phyloP scores from a whole-genome alignment of 2,888 invertebrate genomes.

The Chaetogeoica ovagalla region DNA sequence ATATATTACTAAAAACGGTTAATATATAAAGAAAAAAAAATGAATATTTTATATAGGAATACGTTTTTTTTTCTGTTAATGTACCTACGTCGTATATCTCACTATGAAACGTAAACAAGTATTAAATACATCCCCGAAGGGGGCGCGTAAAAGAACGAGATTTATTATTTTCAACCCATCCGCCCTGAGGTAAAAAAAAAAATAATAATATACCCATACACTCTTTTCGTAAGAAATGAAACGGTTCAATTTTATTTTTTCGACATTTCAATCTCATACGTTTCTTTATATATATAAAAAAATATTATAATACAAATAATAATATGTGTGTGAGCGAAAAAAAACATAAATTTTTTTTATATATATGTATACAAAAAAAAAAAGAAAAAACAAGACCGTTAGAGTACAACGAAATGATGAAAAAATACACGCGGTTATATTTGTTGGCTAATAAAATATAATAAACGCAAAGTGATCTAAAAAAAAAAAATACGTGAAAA shows the following conservation, averaged over 20 bases:
- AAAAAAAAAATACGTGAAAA: neutral
- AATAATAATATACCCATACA: neutral
- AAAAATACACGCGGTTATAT: no score
- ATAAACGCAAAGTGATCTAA: neutral
- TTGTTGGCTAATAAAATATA: no score
- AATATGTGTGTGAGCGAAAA: neutral
- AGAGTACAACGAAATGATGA: no score
- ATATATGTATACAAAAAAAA: no score
- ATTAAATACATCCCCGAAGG: conserved; percentile 11
- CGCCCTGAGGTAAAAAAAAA: neutral
- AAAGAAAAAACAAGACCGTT: no score
- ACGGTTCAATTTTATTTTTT: conserved; percentile 9
- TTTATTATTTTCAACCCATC: conserved; percentile 15
- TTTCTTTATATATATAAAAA: neutral
- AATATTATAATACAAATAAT: neutral
- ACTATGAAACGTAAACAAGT: conserved; percentile 7
- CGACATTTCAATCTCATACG: neutral
- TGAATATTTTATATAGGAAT: neutral
- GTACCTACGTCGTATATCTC: neutral
- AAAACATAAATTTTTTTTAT: neutral
- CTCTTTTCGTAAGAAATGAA: neutral
- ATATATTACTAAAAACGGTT: no score
- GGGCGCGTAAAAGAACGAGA: conserved; percentile 3
- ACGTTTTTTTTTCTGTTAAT: neutral
- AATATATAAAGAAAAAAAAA: no score